A percentile compares a stretch with the other conserved stretches of the same genome.
Evolutionary conservation across 2,113 vertebrate species (phyloP).

Genomic region (Laterallus jamaicensis): DNA sequence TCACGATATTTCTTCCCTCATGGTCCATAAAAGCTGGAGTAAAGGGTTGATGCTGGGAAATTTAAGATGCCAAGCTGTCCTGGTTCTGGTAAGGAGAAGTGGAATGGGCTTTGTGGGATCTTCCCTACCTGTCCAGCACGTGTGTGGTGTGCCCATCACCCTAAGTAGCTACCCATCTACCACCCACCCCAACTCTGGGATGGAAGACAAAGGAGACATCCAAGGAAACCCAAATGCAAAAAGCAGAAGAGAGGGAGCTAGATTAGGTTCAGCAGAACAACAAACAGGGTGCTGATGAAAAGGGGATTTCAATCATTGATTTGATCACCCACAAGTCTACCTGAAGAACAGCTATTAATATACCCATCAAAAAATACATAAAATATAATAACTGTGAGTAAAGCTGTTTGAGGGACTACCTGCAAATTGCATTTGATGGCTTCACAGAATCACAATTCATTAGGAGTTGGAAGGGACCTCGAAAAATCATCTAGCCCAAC

Average conservation of each 20-base stretch:
- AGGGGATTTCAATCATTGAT: neutral
- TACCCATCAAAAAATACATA: neutral
- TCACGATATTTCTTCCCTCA: neutral
- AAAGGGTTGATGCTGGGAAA: neutral
- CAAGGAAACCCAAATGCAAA: neutral
- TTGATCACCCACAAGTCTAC: neutral
- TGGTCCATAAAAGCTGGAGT: neutral
- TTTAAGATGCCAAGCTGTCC: neutral
- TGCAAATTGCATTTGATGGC: neutral
- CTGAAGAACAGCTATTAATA: neutral
- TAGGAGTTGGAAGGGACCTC: too few species aligned
- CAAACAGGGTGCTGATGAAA: neutral
- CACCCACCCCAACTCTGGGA: neutral
- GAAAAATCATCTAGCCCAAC: too few species aligned
- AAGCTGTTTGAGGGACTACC: neutral
- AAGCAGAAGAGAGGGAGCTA: neutral
- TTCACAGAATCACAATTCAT: too few species aligned
- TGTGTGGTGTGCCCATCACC: rapidly evolving
- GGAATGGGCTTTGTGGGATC: neutral
- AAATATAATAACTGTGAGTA: neutral
- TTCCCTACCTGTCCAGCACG: neutral
- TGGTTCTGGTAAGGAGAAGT: too few species aligned
- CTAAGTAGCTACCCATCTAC: neutral
- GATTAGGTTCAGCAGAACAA: neutral
- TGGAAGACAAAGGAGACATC: neutral